Base-by-base conservation (phyloP, 1,140 invertebrate genomes). In the Drosophila quadrilineata region DNA sequence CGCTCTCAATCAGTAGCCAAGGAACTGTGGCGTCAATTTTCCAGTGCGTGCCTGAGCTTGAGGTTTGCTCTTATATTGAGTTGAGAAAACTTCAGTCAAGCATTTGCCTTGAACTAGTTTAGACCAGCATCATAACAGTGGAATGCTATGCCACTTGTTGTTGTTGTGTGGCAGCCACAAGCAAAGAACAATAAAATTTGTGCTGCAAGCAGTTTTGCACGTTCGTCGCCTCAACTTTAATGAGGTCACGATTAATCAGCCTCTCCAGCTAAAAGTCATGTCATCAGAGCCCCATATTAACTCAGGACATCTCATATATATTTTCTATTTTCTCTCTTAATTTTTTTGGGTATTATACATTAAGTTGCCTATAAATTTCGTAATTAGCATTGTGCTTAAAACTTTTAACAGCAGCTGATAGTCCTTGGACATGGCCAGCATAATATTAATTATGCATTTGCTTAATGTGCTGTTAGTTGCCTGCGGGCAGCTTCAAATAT, bases 201-300 rank as follows among this genome's bases (percentile, higher is more conserved):
- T 60, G 65, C 71, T 71, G 60, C 38, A 26, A 59, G 41, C 71
- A 84, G 74, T 85, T 77, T 70, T 21, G 71, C 79, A 85, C 79
- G 79, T 85, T 68, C 74, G 16, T 58, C 60, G 70, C 70, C 38
- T 75, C 48, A 40, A 19, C 46, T 45, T 76, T 79, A 85, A 85
- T 85, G 79, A 85, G 79, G 79, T 85, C 79, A 85, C 79, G 79
- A 85, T 85, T 85, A 85, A 79, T 79, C 79, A 85, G 62, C 16
- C 40, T 62, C 24, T n/a, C n/a, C 4, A 16, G 16, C 43, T n/a
- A 28, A 50, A 62, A 57, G 38, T n/a, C n/a, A n/a, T n/a, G n/a
- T n/a, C n/a, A n/a, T n/a, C n/a, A n/a, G n/a, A n/a, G n/a, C n/a
- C n/a, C n/a, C n/a, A n/a, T n/a, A n/a, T n/a, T n/a, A n/a, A 59